Conservation (phyloP, 1,140 invertebrate genomes). For the Drosophila arawakana region DNA sequence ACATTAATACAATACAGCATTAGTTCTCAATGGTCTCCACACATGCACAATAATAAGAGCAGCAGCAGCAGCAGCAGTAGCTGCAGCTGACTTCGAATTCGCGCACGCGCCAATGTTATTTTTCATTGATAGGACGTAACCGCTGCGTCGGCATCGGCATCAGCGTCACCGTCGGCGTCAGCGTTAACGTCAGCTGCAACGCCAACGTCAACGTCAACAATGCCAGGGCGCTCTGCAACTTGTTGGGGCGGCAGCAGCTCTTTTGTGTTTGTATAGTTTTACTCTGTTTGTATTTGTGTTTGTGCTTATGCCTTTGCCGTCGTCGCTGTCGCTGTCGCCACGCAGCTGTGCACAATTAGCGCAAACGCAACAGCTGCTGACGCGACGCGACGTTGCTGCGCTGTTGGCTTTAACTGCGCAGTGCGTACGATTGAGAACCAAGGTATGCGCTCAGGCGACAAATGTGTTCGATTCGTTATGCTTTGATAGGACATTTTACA, state of each 20-base stretch:
- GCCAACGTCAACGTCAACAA: background rate
- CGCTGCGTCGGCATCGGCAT: conserved; percentile 4
- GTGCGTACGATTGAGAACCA: background rate
- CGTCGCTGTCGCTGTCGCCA: conserved; percentile 34
- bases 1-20: conserved; percentile 61
- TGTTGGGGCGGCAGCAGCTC: conserved; percentile 32
- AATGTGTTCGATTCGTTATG: conserved; percentile 2
- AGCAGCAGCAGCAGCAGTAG: conserved; percentile 34
- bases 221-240: conserved; percentile 27
- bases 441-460: conserved; percentile 22
- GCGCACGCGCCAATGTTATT: conserved; percentile 65
- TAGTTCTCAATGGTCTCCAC: conserved; percentile 50
- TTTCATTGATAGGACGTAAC: conserved; percentile 27
- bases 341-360: conserved; percentile 78
- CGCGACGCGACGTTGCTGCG: conserved; percentile 35
- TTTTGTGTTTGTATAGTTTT: conserved; percentile 30
- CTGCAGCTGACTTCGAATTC: conserved; percentile 63
- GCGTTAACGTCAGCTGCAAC: background rate
- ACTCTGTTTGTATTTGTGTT: conserved; percentile 30
- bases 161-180: background rate
- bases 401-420: conserved; percentile 13
- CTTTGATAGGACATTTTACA: background rate
- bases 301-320: conserved; percentile 15
- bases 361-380: conserved; percentile 60
- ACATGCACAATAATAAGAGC: conserved; percentile 19